Evolutionary conservation across 2,113 vertebrate genomes (phyloP).

Genomic region (Irena cyanogastra): DNA sequence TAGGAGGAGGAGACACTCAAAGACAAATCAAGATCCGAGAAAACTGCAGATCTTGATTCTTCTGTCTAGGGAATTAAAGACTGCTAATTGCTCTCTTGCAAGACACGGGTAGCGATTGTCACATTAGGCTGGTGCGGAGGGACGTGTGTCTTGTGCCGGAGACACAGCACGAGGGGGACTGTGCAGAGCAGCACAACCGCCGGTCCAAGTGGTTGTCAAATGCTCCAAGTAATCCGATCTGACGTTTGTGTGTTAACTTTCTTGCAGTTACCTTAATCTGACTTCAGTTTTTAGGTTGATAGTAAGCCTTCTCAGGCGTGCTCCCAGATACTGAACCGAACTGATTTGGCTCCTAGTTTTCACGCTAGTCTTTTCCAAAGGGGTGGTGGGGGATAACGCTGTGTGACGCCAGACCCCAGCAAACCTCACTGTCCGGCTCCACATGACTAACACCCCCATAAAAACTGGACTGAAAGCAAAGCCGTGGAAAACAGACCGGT

Average conservation of each 20-base stretch:
- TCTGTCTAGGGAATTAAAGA: not conserved
- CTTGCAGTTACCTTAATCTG: not conserved
- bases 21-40: not conserved
- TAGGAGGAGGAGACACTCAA: not conserved
- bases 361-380: not conserved
- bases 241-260: not conserved
- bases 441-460: fast-evolving
- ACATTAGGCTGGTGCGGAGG: not conserved
- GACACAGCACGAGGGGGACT: not conserved
- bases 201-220: not conserved
- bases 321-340: not conserved
- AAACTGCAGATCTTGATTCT: not conserved
- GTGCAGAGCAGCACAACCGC: not conserved
- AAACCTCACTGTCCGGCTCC: not conserved
- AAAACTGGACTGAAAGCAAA: not conserved
- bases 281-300: not conserved
- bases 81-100: not conserved
- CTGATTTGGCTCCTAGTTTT: not conserved
- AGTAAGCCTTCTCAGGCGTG: not conserved
- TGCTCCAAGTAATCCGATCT: not conserved
- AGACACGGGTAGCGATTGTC: not conserved
- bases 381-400: not conserved
- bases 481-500: not conserved
- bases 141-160: not conserved
- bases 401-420: not conserved